Base-by-base conservation (phyloP, 2,113 vertebrate genomes). In the Entelurus aequoreus region DNA sequence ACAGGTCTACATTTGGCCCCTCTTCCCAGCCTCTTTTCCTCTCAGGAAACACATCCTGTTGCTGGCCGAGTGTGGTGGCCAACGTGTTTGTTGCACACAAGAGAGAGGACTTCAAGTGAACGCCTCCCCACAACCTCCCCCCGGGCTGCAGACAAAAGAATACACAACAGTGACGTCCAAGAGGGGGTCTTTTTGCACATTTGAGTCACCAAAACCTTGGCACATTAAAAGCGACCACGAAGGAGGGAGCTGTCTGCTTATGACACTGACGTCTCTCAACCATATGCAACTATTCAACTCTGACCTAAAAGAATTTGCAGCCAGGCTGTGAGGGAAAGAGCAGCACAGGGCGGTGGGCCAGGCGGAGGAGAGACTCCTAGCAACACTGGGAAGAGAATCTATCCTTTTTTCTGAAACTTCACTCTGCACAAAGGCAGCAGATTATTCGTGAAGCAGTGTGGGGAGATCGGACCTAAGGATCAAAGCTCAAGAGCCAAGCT, bases 1-100 rank as follows among this genome's bases (percentile, higher is more conserved):
- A 75, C 86, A 79, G 80, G 75, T 76, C 85, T 79, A 80, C 88
- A 83, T 89, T 90, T 92, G 88, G 83, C 86, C 82, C 51, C 83
- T 85, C 79, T 77, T 83, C 84, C 83, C 74, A 84, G 83, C 84
- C 83, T 83, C 89, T 90, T 89, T 95, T 94, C 93, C 94, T 93
- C 89, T 92, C 92, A 96, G 95, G 96, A 99, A 97, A 92, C 88
- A 88, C 93, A 94, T 98, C 95, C 96, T 97, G 95, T 94, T 91
- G 85, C 91, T 89, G 89, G 92, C 89, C 77, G 89, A 90, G 85
- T 82, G 88, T 78, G 81, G 84, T 79, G 67, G 84, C 82, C 86
- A 78, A 76, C 85, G 78, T 90, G 89, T 93, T 93, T 91, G 93
- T 91, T 90, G 86, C 85, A 85, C 80, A 87, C 65, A 68, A 77